These are phyloP conservation scores for Aurelia coerulea DNA, from an alignment of 30 jellyfish, hydroid and myxozoan species.

Conservation along the genomic window DNA sequence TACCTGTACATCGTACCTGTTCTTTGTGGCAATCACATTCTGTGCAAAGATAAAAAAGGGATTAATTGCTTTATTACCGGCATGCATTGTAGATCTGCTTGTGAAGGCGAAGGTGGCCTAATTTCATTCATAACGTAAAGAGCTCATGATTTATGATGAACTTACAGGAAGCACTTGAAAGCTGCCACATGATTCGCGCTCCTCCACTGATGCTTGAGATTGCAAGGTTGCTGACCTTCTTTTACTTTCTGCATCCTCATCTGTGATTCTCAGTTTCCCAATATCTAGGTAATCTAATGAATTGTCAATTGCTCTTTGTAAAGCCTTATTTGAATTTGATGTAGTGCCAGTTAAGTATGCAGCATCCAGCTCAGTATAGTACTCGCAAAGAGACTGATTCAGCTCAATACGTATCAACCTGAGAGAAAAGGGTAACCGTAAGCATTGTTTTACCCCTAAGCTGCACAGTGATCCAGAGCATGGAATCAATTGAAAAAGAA, in stretches of 20 bases:
- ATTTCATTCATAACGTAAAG: too few species aligned
- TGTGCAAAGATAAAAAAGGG: too few species aligned
- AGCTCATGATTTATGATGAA: not conserved
- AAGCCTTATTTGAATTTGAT: constrained; percentile 2
- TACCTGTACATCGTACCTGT: too few species aligned
- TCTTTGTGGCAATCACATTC: too few species aligned
- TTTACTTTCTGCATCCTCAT: not conserved
- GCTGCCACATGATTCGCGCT: constrained; percentile 41
- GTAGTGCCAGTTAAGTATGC: constrained; percentile 58
- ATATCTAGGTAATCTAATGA: constrained; percentile 35
- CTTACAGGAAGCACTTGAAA: constrained; percentile 57
- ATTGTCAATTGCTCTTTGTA: constrained; percentile 28
- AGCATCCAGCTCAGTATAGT: constrained; percentile 80
- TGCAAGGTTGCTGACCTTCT: too few species aligned
- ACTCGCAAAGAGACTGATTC: constrained; percentile 49
- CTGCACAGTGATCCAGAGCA: too few species aligned
- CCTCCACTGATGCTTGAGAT: constrained; percentile 8
- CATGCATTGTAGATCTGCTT: too few species aligned
- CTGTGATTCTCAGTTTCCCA: constrained; percentile 7
- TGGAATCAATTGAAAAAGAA: too few species aligned
- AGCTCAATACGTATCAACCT: constrained; percentile 73
- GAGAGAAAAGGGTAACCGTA: not conserved
- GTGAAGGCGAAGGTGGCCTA: too few species aligned
- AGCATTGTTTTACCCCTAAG: too few species aligned
- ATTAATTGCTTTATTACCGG: too few species aligned